Percentiles rank a stretch among this genome's conserved stretches.
Conservation (phyloP, 2,888 invertebrate species). For the Apotomis capreana region DNA sequence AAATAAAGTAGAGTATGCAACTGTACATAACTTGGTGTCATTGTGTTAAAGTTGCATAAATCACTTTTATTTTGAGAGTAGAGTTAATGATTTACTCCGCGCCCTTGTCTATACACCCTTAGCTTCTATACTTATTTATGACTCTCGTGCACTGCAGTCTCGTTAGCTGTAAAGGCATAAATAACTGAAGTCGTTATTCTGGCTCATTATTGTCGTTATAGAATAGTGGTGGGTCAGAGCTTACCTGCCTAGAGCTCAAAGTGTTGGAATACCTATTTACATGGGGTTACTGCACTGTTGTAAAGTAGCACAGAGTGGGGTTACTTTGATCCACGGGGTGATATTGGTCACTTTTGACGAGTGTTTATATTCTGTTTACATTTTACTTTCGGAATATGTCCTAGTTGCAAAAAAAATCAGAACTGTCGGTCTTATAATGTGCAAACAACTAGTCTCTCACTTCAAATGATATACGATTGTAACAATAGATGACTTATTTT, state of each 20-base stretch:
- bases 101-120: conserved; percentile 1
- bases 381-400: conserved; percentile 2
- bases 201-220: conserved; percentile 9
- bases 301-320: background rate
- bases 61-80: background rate
- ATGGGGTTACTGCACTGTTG: conserved; percentile 7
- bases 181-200: conserved; percentile 33
- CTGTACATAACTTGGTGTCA: too few relatives aligned
- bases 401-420: conserved; percentile 15
- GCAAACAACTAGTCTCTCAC: conserved; percentile 5
- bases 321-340: too few relatives aligned
- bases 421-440: background rate
- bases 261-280: conserved; percentile 22
- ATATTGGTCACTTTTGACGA: background rate
- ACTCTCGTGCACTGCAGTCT: conserved; percentile 15
- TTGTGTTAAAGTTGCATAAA: too few relatives aligned
- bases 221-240: background rate
- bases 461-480: background rate
- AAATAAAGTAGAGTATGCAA: too few relatives aligned
- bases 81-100: background rate
- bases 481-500: background rate
- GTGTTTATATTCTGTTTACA: background rate
- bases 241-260: conserved; percentile 1
- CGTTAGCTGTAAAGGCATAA: conserved; percentile 34
- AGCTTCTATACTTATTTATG: conserved; percentile 15